These are phyloP conservation scores for Chroicocephalus ridibundus DNA, from an alignment of 2,113 vertebrate genomes.

Conservation along the genomic window DNA sequence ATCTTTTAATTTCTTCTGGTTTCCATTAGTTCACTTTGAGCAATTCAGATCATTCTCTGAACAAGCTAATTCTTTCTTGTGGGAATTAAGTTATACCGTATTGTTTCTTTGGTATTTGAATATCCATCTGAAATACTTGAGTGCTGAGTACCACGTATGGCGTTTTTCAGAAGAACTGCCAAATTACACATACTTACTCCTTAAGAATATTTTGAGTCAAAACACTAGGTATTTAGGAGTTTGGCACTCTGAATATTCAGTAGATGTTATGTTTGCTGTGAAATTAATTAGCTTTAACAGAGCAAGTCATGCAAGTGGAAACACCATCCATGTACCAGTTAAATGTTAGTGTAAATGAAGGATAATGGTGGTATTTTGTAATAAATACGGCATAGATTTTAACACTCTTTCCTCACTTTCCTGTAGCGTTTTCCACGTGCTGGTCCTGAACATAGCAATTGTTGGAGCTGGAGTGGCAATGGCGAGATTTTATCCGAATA, in stretches of 20 bases:
- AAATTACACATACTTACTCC: background rate
- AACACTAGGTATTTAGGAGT: background rate
- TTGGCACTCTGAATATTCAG: background rate
- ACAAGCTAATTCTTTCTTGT: constrained; percentile 4
- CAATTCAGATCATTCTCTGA: constrained; percentile 3
- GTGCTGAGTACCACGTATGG: background rate
- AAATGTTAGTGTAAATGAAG: constrained; percentile 8
- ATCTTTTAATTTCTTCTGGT: constrained; percentile 3
- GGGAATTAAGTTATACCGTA: constrained; percentile 1
- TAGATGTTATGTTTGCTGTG: background rate
- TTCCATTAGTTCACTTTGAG: background rate
- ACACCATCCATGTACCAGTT: background rate
- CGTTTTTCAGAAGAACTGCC: constrained; percentile 15
- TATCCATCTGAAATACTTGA: background rate
- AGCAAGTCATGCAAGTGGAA: background rate
- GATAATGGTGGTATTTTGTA: background rate
- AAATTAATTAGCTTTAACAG: constrained; percentile 21
- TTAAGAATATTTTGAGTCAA: constrained; percentile 26
- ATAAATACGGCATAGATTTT: background rate
- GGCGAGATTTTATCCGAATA: constrained; percentile 93
- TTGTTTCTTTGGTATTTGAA: constrained; percentile 17
- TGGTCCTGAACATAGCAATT: constrained; percentile 83
- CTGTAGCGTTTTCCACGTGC: constrained; percentile 84
- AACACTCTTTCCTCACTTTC: background rate
- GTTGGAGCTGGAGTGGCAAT: constrained; percentile 87